Percentiles rank a stretch among this genome's conserved stretches.
These are phyloP conservation scores for Neodiprion virginianus DNA, from an alignment of 1,140 invertebrate species.

Conservation along the genomic window DNA sequence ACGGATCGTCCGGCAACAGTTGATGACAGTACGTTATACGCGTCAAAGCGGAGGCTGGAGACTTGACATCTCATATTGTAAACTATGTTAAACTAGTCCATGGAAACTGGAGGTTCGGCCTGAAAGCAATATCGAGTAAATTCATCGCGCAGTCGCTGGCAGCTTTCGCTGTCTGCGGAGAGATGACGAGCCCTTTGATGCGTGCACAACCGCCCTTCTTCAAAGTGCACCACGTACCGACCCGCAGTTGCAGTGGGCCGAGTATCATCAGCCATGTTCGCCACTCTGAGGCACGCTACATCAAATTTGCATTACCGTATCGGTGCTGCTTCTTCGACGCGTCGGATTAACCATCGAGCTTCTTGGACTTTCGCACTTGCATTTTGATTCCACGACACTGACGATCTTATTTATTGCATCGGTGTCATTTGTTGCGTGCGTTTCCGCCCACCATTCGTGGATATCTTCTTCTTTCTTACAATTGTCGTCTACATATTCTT, in stretches of 20 bases:
- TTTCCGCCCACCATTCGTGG: too few relatives aligned
- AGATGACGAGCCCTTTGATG: background rate
- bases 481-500: too few relatives aligned
- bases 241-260: background rate
- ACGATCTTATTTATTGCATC: background rate
- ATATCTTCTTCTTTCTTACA: too few relatives aligned
- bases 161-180: background rate
- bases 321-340: background rate
- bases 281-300: too few relatives aligned
- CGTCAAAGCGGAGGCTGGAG: slow-evolving; percentile 12
- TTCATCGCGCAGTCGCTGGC: slow-evolving; percentile 50
- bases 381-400: background rate
- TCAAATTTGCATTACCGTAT: background rate
- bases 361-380: background rate
- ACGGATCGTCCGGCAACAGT: too few relatives aligned
- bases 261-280: background rate
- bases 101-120: slow-evolving; percentile 42
- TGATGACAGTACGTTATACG: too few relatives aligned
- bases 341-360: background rate
- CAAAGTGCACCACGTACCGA: background rate
- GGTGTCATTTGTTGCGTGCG: background rate
- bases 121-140: slow-evolving; percentile 54
- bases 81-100: slow-evolving; percentile 43
- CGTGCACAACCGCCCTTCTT: background rate
- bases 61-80: slow-evolving; percentile 30